These are phyloP conservation scores for Virgularia gustaviana DNA, from an alignment of 92 coral and sea anemone genomes.

Conservation along the genomic window DNA sequence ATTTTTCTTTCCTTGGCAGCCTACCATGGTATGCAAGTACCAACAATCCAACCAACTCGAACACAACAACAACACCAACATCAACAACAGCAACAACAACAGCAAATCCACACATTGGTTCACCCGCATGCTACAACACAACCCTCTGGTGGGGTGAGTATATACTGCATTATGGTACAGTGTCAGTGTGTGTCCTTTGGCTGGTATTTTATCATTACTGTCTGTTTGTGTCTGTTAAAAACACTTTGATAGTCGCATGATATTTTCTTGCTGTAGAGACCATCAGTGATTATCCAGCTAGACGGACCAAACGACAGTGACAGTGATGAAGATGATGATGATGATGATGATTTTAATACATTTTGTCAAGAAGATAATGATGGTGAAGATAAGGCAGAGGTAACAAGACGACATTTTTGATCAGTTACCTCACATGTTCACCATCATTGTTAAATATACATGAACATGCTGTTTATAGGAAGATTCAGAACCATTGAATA, in stretches of 20 bases:
- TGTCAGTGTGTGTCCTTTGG: too few species aligned
- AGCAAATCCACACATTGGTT: conserved; percentile 9
- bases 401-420: background rate
- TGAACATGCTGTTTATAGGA: conserved; percentile 1
- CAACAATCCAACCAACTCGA: conserved; percentile 21
- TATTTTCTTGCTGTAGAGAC: too few species aligned
- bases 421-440: background rate
- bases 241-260: too few species aligned
- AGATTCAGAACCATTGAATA: conserved; percentile 61
- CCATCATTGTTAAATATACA: background rate
- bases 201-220: too few species aligned
- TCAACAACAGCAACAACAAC: background rate
- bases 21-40: conserved; percentile 25
- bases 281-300: conserved; percentile 63
- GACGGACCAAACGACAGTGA: conserved; percentile 78
- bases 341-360: conserved; percentile 63
- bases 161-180: too few species aligned
- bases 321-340: conserved; percentile 65
- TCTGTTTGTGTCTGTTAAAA: too few species aligned
- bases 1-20: too few species aligned
- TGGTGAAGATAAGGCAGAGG: conserved; percentile 49
- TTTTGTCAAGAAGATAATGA: conserved; percentile 56
- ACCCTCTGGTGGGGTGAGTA: too few species aligned
- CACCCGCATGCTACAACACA: too few species aligned
- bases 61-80: background rate